These are phyloP conservation scores for Chelidonichthys spinosus DNA, from an alignment of 2,797 vertebrate species.

Conservation along the genomic window DNA sequence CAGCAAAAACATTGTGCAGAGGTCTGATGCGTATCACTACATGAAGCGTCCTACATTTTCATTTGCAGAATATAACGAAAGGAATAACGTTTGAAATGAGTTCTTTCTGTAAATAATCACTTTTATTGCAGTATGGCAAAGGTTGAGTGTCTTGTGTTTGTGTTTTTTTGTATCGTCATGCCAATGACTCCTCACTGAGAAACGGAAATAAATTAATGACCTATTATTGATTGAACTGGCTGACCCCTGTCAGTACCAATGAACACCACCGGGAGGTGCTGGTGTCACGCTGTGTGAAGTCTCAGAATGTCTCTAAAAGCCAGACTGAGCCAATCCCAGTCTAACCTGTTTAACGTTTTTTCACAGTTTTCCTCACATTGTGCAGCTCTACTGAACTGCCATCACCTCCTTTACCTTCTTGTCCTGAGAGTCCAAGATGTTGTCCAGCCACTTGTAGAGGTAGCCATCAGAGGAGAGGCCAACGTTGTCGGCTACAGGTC, in stretches of 20 bases:
- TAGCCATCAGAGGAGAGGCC: slow-evolving; percentile 98
- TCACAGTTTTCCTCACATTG: no score
- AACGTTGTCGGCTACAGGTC: slow-evolving; percentile 98
- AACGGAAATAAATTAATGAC: no score
- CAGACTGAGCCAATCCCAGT: neutral
- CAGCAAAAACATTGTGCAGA: neutral
- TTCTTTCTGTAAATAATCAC: neutral
- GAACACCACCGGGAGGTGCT: slow-evolving; percentile 32
- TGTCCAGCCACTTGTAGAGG: slow-evolving; percentile 99
- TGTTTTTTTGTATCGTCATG: no score
- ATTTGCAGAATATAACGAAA: neutral
- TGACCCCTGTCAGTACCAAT: slow-evolving; percentile 26
- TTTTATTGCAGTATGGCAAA: neutral
- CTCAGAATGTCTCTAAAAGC: slow-evolving; percentile 4
- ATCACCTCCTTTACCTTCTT: slow-evolving; percentile 92
- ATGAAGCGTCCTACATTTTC: neutral
- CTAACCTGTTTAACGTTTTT: no score
- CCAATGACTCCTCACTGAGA: no score
- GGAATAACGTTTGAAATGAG: neutral
- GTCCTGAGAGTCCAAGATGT: slow-evolving; percentile 99
- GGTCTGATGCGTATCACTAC: neutral
- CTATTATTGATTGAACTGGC: neutral
- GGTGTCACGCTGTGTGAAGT: slow-evolving; percentile 5
- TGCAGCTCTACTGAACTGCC: no score
- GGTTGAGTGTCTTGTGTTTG: no score